Percentiles rank a stretch among this genome's conserved stretches.
Evolutionary conservation across 2,888 invertebrate species (phyloP).

Genomic region (Oxycera nigricornis): DNA sequence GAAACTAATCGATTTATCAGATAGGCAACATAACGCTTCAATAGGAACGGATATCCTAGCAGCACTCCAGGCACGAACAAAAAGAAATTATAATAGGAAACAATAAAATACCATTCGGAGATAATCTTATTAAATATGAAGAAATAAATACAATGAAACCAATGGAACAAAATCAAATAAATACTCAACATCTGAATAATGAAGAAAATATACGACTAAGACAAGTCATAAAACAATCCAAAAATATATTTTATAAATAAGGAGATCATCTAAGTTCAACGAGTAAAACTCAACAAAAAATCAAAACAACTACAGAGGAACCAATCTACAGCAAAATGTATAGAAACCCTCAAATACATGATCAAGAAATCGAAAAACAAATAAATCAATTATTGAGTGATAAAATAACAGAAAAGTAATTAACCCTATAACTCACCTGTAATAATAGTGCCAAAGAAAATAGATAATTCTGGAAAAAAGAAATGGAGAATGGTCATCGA

Average conservation of each 20-base stretch:
- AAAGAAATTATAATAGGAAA: too few relatives aligned
- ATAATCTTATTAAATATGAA: too few relatives aligned
- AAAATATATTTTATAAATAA: constrained; percentile 29
- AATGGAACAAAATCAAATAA: too few relatives aligned
- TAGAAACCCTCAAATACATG: not conserved
- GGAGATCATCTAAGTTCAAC: constrained; percentile 30
- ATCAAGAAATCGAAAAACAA: constrained; percentile 27
- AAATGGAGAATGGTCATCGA: not conserved
- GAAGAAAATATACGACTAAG: constrained; percentile 4
- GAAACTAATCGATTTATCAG: too few relatives aligned
- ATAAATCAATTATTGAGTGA: constrained; percentile 6
- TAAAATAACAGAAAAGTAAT: constrained; percentile 44
- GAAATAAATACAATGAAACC: too few relatives aligned
- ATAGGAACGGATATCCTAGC: too few relatives aligned
- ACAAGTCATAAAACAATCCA: too few relatives aligned
- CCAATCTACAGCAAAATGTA: constrained; percentile 37
- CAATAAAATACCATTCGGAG: too few relatives aligned
- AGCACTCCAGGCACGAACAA: too few relatives aligned
- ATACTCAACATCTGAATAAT: not conserved
- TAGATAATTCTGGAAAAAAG: not conserved
- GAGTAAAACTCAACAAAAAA: constrained; percentile 15
- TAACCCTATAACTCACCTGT: not conserved
- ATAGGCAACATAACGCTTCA: too few relatives aligned
- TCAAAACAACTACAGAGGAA: constrained; percentile 33
- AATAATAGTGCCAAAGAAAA: not conserved